Evolutionary conservation across 2,113 vertebrate genomes (phyloP), one percentile per base, ranked within the genome.

Genomic region (Melanotaenia duboulayi): DNA sequence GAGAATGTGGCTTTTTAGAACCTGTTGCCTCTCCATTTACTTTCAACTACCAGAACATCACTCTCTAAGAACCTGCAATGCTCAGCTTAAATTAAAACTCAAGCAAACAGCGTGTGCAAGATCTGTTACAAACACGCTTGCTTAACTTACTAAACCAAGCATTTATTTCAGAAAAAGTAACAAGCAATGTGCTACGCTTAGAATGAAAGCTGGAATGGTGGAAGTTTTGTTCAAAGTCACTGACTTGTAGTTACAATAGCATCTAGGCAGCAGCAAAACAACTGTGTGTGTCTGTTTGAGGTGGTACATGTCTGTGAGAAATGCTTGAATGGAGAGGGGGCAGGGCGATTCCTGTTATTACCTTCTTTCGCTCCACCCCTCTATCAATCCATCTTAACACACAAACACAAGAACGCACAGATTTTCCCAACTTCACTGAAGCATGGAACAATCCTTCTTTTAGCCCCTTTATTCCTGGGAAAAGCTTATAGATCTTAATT

Each of bases 401-500:
- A 49, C 69, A 50, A 65, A 75, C 74, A 23, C 61, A 59, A 60
- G 39, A 46, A 65, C 56, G 57, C 66, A 62, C 65, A 42, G 61
- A 79, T 60, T 75, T 80, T 66, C 69, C 61, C 79, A 79, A 78
- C 81, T 82, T 80, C 74, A 83, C 32, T 78, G 79, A 84, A 82
- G 71, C 80, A 63, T 86, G 81, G 83, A 90, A 81, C 80, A 92
- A 91, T 92, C 85, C 68, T 65, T 74, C 72, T 85, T 85, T 82
- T 78, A 83, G 78, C 55, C 60, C 63, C 40, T 87, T 90, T 84
- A 82, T 92, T 91, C 79, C 74, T 73, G 71, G 85, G 83, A 84
- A 88, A 87, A 92, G 87, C 89, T 87, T 91, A 91, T 82, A 56
- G 86, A 86, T 87, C 90, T 88, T 93, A 94, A 94, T 93, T 93